These are phyloP conservation scores for Odontomachus brunneus DNA, from an alignment of 1,140 invertebrate species.

Conservation along the genomic window DNA sequence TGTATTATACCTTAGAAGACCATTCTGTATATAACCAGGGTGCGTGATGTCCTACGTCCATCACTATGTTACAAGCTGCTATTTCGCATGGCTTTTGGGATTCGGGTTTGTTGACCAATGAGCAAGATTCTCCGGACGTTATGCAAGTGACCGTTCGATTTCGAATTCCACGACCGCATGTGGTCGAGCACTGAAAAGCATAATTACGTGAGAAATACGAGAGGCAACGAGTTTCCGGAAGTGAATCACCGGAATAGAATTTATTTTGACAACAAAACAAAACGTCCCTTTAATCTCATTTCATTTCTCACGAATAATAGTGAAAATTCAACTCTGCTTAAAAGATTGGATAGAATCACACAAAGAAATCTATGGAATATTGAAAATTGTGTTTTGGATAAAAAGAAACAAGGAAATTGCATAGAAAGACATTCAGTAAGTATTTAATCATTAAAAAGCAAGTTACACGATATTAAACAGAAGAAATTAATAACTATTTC, in stretches of 20 bases:
- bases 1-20: constrained; percentile 76
- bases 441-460: too few relatives aligned
- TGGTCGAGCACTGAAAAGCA: constrained; percentile 76
- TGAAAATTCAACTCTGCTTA: too few relatives aligned
- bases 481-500: too few relatives aligned
- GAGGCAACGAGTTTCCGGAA: background rate
- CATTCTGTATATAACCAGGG: constrained; percentile 80
- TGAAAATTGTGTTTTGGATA: too few relatives aligned
- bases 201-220: background rate
- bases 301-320: background rate
- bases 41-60: constrained; percentile 48
- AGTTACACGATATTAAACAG: too few relatives aligned
- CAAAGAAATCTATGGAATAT: too few relatives aligned
- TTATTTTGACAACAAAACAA: background rate
- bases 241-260: background rate
- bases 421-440: too few relatives aligned
- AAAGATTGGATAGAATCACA: too few relatives aligned
- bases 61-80: constrained; percentile 64
- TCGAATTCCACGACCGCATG: constrained; percentile 77
- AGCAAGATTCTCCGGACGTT: constrained; percentile 76
- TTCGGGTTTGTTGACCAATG: constrained; percentile 72
- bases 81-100: constrained; percentile 76
- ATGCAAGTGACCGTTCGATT: constrained; percentile 81
- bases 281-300: too few relatives aligned
- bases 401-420: too few relatives aligned